Evolutionary conservation across 2,888 invertebrate genomes (phyloP), one percentile per base, ranked within the genome.

Genomic region (Calliphora vomitoria): DNA sequence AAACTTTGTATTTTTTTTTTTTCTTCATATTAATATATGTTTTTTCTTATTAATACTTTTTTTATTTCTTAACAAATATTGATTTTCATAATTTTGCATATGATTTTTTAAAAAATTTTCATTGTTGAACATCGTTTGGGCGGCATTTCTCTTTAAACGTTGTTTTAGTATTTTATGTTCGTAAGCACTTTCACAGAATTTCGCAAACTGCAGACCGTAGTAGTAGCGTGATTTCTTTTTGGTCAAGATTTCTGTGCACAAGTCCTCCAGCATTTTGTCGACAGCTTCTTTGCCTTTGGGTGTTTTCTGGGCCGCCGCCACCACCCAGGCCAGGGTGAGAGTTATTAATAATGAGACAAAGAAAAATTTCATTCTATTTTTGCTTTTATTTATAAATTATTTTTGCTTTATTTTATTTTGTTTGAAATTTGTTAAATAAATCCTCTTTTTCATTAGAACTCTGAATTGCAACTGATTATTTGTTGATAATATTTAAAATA

Each of bases 381-480:
- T 66, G 1, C 35, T 74, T 38, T 11, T 25, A 6, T 18, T 31
- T 69, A 1, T 50, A 13, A 50, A 15, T 53, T 55, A 38, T 50
- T 50, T 50, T 50, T 50, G 50, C 8, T 47, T 15, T 25, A 58
- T 64, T 44, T 58, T 11, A 8, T 75, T 71, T 71, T 11, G 38
- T 20, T 4, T 47, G 4, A 35, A 44, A 35, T 47, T 6, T 62
- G 13, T 35, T 8, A 1, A 44, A 62, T 4, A 60, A 71, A 64
- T 83, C 71, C 20, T 78, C 83, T 53, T 64, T 47, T 78, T 72
- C 64, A 64, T 64, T 44, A 64, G 71, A 83, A 78, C 69, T 62
- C 71, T 62, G 35, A 78, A 83, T 72, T 83, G 83, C 83, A 83
- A 83, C 83, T 83, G 78, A 78, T 78, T 78, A 35, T 64, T 62